These are phyloP conservation scores for Pandemis cinnamomeana DNA, from an alignment of 2,888 invertebrate species.

Conservation along the genomic window DNA sequence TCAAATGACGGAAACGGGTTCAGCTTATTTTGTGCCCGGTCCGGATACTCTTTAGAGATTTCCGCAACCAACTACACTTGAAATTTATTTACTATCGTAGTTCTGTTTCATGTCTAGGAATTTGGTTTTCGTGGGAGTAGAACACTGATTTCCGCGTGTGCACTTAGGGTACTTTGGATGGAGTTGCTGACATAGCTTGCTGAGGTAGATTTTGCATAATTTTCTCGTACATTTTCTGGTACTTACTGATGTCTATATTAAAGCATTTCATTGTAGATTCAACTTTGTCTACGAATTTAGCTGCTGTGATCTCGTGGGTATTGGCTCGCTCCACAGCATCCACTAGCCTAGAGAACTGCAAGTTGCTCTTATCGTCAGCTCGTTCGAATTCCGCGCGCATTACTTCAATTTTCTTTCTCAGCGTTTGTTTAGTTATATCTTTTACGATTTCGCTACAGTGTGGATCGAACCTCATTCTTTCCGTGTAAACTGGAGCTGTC, in stretches of 20 bases:
- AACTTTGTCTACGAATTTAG: constrained; percentile 56
- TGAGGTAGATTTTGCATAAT: constrained; percentile 47
- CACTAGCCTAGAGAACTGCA: constrained; percentile 42
- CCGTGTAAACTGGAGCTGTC: not conserved
- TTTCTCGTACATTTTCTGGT: constrained; percentile 41
- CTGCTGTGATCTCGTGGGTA: constrained; percentile 49
- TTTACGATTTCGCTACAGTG: constrained; percentile 13
- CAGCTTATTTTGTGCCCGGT: constrained; percentile 62
- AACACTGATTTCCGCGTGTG: not conserved
- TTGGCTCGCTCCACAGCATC: constrained; percentile 46
- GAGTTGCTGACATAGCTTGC: constrained; percentile 41
- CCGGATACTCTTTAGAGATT: constrained; percentile 60
- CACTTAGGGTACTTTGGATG: not conserved
- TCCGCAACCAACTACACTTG: constrained; percentile 54
- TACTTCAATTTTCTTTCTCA: constrained; percentile 27
- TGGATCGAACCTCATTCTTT: not conserved
- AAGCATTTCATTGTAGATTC: constrained; percentile 53
- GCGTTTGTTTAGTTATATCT: constrained; percentile 28
- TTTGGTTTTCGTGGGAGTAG: not conserved
- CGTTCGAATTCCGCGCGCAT: constrained; percentile 38
- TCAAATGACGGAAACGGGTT: constrained; percentile 67
- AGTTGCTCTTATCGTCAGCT: constrained; percentile 37
- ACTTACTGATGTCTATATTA: constrained; percentile 47
- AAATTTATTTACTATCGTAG: constrained; percentile 51
- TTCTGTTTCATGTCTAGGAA: constrained; percentile 9